phyloP scores from a whole-genome alignment of 2,888 invertebrate species.

The Machimus rusticus region DNA sequence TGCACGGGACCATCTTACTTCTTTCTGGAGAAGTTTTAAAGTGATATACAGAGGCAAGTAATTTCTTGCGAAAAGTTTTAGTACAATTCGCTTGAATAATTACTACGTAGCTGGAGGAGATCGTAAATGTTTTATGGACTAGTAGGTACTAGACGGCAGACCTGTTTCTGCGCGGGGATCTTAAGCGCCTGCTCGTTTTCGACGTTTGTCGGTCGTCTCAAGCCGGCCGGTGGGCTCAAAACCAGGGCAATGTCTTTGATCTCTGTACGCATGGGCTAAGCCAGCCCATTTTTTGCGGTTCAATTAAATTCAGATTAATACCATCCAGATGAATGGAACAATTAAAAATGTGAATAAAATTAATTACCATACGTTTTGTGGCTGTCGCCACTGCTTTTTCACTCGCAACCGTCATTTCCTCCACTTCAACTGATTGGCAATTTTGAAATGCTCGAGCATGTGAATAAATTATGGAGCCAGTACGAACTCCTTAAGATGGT shows the following conservation, averaged over 20 bases:
- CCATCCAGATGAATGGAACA: neutral
- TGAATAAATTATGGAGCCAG: neutral
- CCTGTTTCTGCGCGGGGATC: neutral
- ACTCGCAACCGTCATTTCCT: neutral
- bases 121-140: constrained; percentile 4
- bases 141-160: neutral
- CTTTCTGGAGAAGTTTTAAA: neutral
- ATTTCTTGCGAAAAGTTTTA: neutral
- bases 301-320: neutral
- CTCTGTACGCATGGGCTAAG: neutral
- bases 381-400: neutral
- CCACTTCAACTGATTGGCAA: neutral
- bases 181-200: neutral
- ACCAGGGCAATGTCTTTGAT: neutral
- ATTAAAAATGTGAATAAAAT: neutral
- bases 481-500: neutral
- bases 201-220: neutral
- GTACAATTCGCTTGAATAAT: neutral
- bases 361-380: neutral
- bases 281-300: neutral
- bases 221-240: neutral
- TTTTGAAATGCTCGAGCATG: neutral
- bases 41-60: neutral
- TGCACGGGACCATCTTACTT: neutral
- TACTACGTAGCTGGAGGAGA: neutral